Base-by-base conservation (phyloP, 1,140 invertebrate genomes). In the Physella acuta region DNA sequence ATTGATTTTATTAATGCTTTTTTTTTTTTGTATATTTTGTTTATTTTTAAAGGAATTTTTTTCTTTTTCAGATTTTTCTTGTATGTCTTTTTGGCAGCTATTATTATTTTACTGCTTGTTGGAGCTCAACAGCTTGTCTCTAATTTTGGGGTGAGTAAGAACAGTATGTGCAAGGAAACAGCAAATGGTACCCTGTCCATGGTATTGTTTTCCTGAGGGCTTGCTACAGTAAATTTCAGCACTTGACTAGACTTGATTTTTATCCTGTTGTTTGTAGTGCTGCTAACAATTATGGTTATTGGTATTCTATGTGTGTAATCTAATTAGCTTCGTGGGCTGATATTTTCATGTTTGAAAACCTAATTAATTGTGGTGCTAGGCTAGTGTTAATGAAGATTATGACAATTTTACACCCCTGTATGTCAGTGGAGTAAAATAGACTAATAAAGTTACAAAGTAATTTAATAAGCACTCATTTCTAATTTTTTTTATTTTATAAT, bases 1-100 rank as follows among this genome's bases (percentile, higher is more conserved):
- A 8, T 11, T 26, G 11, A 28, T 11, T 56, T 56, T 56, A 56
- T 8, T 56, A 5, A 14, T 8, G 26, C 17, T 8, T 56, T n/a
- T 56, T 56, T 17, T 26, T 56, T 17, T 56, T 56, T 56, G 11
- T 44, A 44, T 8, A 44, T 20, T 11, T 8, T 44, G 8, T 20
- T 44, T 44, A 11, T 11, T 44, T 44, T 44, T 8, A 44, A 44
- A 44, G 8, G 39, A 44, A n/a, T 28, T 33, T 24, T 44, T n/a
- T 39, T 39, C 51, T 53, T 5, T 55, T 65, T 36, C 31, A 68
- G 66, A 11, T 68, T 68, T 31, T 68, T 68, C 36, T 28, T 68
- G 66, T 68, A 74, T 36, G 63, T 73, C 30, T 73, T 73, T 39
- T 64, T 73, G 68, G 68, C 63, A 31, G 71, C 71, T n/a, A 53